Percentiles rank a stretch among this genome's conserved stretches.
Conservation (phyloP, 2,797 vertebrate genomes). For the Lophotriccus pileatus region DNA sequence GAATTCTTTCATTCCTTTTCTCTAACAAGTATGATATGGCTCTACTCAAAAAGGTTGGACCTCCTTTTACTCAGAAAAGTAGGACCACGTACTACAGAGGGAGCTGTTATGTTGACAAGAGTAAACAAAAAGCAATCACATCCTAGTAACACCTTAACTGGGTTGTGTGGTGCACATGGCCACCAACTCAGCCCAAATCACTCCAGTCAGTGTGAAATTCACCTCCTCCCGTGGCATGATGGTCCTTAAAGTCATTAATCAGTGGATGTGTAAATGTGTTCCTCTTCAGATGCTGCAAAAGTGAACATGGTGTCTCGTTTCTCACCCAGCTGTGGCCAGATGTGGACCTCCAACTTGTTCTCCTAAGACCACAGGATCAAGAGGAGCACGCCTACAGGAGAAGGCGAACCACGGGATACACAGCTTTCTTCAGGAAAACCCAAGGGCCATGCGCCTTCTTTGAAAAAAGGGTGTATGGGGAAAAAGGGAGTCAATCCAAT, state of each 20-base stretch:
- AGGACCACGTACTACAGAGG: neutral
- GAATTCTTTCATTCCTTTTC: neutral
- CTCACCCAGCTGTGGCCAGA: neutral
- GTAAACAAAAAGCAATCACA: neutral
- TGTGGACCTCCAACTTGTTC: neutral
- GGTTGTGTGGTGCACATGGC: accelerated
- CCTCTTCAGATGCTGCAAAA: neutral
- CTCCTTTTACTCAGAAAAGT: neutral
- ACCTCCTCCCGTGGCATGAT: neutral
- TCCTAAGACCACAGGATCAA: neutral
- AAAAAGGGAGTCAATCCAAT: neutral
- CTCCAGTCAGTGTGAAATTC: neutral
- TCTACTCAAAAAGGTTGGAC: neutral
- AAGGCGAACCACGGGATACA: neutral
- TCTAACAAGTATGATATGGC: neutral
- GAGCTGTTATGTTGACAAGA: neutral
- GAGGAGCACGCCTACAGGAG: accelerated
- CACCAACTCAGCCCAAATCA: neutral
- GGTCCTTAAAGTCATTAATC: neutral
- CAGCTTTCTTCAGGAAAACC: neutral
- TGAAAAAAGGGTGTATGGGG: neutral
- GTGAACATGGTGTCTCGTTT: neutral
- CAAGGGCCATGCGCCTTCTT: neutral
- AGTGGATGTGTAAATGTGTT: neutral
- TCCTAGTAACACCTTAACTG: neutral